These are phyloP conservation scores for Callipepla californica DNA, from an alignment of 2,113 vertebrate genomes.

Conservation along the genomic window DNA sequence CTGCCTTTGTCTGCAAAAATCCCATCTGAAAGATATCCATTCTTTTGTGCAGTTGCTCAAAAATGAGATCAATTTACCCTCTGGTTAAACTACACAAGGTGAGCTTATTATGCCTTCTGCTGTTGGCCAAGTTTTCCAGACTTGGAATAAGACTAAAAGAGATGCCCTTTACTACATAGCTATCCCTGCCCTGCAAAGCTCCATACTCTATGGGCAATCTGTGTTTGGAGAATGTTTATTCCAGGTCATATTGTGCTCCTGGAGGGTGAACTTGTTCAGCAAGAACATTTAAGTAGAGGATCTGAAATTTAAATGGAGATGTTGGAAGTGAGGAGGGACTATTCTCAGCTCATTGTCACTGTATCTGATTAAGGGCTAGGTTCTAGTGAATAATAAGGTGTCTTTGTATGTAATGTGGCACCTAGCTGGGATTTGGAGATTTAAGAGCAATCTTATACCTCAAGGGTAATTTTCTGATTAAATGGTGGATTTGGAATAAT, in stretches of 20 bases:
- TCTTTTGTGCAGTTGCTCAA: not conserved
- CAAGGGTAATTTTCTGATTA: not conserved
- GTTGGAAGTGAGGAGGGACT: not conserved
- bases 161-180: not conserved
- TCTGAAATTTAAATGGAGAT: not conserved
- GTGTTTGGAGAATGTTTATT: not conserved
- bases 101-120: not conserved
- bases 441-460: not conserved
- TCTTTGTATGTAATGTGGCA: not conserved
- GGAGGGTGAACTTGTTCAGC: not conserved
- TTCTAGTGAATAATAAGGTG: not conserved
- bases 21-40: not conserved
- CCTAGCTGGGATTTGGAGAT: not conserved
- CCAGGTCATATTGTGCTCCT: not conserved
- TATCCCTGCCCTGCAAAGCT: not conserved
- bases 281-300: not conserved
- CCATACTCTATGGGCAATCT: not conserved
- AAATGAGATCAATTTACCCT: not conserved
- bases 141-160: not conserved
- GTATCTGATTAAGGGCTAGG: not conserved
- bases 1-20: not conserved
- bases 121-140: not conserved
- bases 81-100: not conserved
- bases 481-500: not conserved
- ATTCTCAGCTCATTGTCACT: not conserved